phyloP scores from a whole-genome alignment of 2,888 invertebrate species.

The Diaperis boleti region DNA sequence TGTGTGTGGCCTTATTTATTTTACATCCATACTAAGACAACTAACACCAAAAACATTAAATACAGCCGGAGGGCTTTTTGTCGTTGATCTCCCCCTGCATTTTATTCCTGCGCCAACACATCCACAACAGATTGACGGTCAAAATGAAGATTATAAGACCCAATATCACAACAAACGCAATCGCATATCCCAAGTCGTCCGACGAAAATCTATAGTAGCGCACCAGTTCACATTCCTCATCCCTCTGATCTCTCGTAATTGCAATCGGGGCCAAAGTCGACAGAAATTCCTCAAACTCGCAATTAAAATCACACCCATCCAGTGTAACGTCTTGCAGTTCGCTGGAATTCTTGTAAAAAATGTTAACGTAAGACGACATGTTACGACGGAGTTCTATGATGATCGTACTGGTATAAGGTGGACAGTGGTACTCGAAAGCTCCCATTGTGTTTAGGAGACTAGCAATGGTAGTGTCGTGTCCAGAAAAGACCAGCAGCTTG shows the following conservation, averaged over 20 bases:
- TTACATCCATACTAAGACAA: too few relatives aligned
- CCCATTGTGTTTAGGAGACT: slow-evolving; percentile 79
- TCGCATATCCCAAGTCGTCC: too few relatives aligned
- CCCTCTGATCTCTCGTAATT: slow-evolving; percentile 72
- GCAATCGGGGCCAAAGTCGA: slow-evolving; percentile 72
- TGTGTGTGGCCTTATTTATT: too few relatives aligned
- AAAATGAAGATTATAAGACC: neutral
- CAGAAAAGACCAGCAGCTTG: slow-evolving; percentile 81
- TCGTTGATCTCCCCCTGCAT: neutral
- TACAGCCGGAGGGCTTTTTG: too few relatives aligned
- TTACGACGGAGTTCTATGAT: slow-evolving; percentile 75
- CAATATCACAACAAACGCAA: neutral
- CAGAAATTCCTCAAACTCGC: slow-evolving; percentile 71
- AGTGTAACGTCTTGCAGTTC: slow-evolving; percentile 73
- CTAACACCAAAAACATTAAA: too few relatives aligned
- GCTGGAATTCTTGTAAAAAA: slow-evolving; percentile 77
- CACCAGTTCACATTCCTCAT: slow-evolving; percentile 72
- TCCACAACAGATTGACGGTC: neutral
- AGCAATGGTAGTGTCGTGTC: slow-evolving; percentile 85
- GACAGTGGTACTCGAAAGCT: slow-evolving; percentile 76
- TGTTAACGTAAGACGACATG: slow-evolving; percentile 57
- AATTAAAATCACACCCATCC: slow-evolving; percentile 68
- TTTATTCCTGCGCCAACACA: neutral
- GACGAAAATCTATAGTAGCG: too few relatives aligned
- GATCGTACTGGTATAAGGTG: slow-evolving; percentile 77